Evolutionary conservation across 1,140 invertebrate species (phyloP).

Genomic region (Nephila pilipes): DNA sequence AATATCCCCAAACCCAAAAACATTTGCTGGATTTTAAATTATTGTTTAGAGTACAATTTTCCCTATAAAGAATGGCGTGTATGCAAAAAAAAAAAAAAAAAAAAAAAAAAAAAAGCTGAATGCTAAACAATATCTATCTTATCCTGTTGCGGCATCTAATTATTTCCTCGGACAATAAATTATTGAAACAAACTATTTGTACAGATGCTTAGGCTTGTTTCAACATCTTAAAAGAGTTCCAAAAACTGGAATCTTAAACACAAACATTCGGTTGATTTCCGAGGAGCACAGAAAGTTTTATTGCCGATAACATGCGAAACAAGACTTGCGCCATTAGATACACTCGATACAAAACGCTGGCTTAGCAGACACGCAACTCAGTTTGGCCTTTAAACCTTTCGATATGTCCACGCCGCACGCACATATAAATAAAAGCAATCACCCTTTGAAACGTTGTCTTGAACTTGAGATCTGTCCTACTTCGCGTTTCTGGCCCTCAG

Average conservation of each 20-base stretch:
- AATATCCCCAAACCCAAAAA: too few species aligned
- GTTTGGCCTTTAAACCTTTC: neutral
- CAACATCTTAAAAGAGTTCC: neutral
- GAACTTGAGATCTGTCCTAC: slow-evolving; percentile 34
- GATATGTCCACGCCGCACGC: slow-evolving; percentile 6
- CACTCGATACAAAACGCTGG: neutral
- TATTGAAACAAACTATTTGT: neutral
- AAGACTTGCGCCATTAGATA: slow-evolving; percentile 1
- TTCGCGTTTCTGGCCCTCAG: neutral
- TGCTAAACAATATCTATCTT: neutral
- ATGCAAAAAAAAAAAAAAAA: too few species aligned
- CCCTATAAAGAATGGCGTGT: too few species aligned
- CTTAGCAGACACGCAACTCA: neutral
- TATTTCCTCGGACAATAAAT: neutral
- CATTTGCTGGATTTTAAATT: too few species aligned
- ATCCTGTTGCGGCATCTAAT: neutral
- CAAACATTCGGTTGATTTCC: neutral
- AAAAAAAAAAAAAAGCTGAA: too few species aligned
- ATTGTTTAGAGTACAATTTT: too few species aligned
- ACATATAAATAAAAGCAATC: slow-evolving; percentile 30
- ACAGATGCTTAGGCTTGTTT: neutral
- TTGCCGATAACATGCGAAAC: neutral
- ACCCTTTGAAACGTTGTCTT: slow-evolving; percentile 24
- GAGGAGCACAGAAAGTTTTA: neutral
- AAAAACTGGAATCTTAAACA: neutral